phyloP scores from a whole-genome alignment of 2,797 vertebrate genomes.

The Pelobates cultripes region DNA sequence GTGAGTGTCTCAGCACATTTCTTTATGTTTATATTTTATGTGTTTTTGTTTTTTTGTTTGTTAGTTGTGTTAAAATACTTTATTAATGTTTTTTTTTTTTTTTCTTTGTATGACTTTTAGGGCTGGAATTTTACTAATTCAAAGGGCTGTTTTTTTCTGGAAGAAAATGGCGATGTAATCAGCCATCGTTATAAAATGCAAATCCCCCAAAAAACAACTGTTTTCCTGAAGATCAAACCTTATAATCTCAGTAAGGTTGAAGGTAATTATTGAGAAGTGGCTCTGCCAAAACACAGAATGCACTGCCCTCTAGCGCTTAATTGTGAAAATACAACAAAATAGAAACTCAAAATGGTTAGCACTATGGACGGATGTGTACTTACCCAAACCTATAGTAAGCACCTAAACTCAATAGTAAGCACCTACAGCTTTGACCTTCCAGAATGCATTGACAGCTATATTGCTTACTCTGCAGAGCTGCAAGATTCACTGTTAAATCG shows the following conservation, averaged over 20 bases:
- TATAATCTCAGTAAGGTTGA: conserved; percentile 71
- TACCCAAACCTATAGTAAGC: too few species aligned
- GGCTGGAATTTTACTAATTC: conserved; percentile 78
- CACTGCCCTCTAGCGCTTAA: conserved; percentile 25
- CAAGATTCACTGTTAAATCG: too few species aligned
- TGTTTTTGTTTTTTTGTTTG: too few species aligned
- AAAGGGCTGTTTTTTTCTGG: conserved; percentile 90
- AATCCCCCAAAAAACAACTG: conserved; percentile 74
- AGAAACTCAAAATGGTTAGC: background rate
- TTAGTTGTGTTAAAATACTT: too few species aligned
- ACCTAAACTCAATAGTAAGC: too few species aligned
- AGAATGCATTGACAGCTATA: too few species aligned
- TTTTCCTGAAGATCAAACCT: conserved; percentile 86
- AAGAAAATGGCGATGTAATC: conserved; percentile 80
- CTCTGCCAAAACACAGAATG: background rate
- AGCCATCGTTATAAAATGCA: conserved; percentile 86
- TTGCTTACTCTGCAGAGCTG: too few species aligned
- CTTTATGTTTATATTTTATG: too few species aligned
- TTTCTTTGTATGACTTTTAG: conserved; percentile 62
- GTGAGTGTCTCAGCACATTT: too few species aligned
- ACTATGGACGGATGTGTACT: too few species aligned
- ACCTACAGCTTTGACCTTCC: too few species aligned
- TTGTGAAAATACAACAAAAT: background rate
- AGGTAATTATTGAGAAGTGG: conserved; percentile 63
- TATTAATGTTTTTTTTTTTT: background rate